Percentiles rank a stretch among this genome's conserved stretches.
Evolutionary conservation across 2,888 invertebrate species (phyloP).

Genomic region (Yponomeuta sedellus): DNA sequence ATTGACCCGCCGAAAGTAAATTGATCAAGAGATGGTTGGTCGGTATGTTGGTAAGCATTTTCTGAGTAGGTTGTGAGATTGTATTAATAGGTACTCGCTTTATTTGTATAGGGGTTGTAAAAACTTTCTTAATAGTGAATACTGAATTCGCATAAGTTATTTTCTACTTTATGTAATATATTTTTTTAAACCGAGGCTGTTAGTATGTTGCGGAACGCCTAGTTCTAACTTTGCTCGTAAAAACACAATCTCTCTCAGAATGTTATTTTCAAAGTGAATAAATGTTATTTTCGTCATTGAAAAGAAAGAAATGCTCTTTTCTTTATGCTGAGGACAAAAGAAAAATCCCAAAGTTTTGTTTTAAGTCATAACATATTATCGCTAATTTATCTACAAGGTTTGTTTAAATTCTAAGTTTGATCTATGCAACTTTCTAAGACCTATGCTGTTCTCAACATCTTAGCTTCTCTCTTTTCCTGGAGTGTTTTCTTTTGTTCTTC

Average conservation of each 20-base stretch:
- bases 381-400: conserved; percentile 9
- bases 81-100: background rate
- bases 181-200: conserved; percentile 8
- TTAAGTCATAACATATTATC: background rate
- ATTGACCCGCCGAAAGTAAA: background rate
- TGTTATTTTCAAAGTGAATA: conserved; percentile 6
- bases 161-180: conserved; percentile 13
- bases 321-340: background rate
- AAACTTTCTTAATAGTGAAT: background rate
- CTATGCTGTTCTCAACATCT: conserved; percentile 88
- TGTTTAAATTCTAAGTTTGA: conserved; percentile 8
- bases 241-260: background rate
- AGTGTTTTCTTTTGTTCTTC: conserved; percentile 85
- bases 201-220: background rate
- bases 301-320: no score
- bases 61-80: background rate
- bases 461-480: conserved; percentile 91
- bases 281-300: conserved; percentile 11
- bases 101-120: background rate
- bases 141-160: background rate
- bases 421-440: conserved; percentile 12
- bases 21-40: background rate
- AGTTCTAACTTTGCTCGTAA: background rate
- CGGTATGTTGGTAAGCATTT: background rate
- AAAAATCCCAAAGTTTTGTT: background rate